A percentile compares a stretch with the other conserved stretches of the same genome.
These are phyloP conservation scores for Gobio gobio DNA, from an alignment of 2,113 vertebrate species.

Conservation along the genomic window DNA sequence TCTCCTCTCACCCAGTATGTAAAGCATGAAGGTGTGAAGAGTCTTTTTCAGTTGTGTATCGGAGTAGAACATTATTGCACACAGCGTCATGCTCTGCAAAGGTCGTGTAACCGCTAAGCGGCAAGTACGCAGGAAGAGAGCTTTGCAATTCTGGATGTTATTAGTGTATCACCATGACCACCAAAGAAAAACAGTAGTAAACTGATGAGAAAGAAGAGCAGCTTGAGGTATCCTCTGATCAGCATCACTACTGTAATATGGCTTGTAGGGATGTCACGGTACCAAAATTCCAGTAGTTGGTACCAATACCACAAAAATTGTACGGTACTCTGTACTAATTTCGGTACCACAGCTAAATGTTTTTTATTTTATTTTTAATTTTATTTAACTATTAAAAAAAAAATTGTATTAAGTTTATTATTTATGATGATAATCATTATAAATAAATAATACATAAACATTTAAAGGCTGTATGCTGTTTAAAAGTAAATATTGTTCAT, in stretches of 20 bases:
- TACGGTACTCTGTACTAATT: too few species aligned
- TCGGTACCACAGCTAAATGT: too few species aligned
- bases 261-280: too few species aligned
- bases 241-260: background rate
- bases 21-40: background rate
- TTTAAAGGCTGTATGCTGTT: too few species aligned
- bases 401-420: too few species aligned
- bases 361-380: too few species aligned
- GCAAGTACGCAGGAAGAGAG: conserved; percentile 75
- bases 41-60: background rate
- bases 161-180: conserved; percentile 66
- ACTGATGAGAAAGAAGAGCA: background rate
- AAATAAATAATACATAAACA: too few species aligned
- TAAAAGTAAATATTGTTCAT: too few species aligned
- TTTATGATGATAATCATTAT: too few species aligned
- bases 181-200: conserved; percentile 41
- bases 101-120: conserved; percentile 71
- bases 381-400: too few species aligned
- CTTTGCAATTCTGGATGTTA: conserved; percentile 69
- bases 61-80: background rate
- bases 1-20: background rate
- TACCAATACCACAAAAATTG: too few species aligned
- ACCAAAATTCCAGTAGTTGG: too few species aligned
- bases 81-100: conserved; percentile 53
- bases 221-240: background rate